phyloP scores from a whole-genome alignment of 2,797 vertebrate genomes.

The Sebastes trivittatus region DNA sequence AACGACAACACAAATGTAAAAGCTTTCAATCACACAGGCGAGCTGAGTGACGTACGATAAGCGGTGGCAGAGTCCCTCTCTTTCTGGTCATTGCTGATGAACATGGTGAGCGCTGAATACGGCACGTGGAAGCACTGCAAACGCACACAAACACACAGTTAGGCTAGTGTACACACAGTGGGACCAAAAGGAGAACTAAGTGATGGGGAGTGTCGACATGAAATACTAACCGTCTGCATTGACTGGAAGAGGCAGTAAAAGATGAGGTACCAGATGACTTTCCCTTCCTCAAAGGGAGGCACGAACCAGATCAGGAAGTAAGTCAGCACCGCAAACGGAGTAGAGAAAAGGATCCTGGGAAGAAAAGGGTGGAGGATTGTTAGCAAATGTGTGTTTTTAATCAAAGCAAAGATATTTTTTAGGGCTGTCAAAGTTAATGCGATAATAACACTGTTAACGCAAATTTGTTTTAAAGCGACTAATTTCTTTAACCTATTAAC shows the following conservation, averaged over 20 bases:
- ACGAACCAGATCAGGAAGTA: conserved; percentile 96
- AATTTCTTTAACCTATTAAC: too few species aligned
- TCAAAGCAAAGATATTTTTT: not conserved
- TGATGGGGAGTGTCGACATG: not conserved
- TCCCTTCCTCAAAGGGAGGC: conserved; percentile 86
- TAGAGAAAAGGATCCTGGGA: conserved; percentile 91
- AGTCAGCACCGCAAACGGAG: conserved; percentile 87
- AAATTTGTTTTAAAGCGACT: too few species aligned
- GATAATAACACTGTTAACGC: too few species aligned
- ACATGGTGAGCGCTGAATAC: conserved; percentile 97
- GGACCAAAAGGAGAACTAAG: not conserved
- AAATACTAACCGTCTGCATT: conserved; percentile 89
- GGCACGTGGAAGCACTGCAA: conserved; percentile 96
- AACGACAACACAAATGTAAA: not conserved
- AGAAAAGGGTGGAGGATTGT: not conserved
- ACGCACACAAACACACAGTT: not conserved
- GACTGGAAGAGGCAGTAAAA: conserved; percentile 97
- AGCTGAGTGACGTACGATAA: conserved; percentile 86
- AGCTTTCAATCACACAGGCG: not conserved
- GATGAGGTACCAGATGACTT: conserved; percentile 90
- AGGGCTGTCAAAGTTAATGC: too few species aligned
- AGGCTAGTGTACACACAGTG: not conserved
- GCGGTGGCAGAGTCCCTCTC: conserved; percentile 95
- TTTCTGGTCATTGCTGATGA: conserved; percentile 93
- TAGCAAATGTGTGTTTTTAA: not conserved